Evolutionary conservation across 2,113 vertebrate species (phyloP), one percentile per base, ranked within the genome.

Genomic region (Rousettus leschenaultii): DNA sequence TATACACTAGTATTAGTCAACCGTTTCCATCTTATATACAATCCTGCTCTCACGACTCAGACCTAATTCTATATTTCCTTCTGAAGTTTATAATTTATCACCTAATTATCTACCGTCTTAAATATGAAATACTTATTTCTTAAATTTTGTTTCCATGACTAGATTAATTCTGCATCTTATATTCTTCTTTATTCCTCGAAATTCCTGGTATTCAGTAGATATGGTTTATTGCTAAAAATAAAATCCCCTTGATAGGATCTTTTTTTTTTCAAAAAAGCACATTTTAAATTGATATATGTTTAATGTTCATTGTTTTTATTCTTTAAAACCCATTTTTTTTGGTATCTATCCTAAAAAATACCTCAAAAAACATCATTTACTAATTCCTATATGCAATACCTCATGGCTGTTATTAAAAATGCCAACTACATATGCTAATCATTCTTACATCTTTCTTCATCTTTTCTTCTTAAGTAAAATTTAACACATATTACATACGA

Each of bases 271-370:
- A 80, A 66, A 61, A 78, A 61, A 65, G 35, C 89, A 26, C 51
- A 71, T 26, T 85, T 74, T 48, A 95, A 95, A 80, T 45, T 85
- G 7, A 35, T 8, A 28, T 33, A 10, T 68, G 22, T 38, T 79
- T 59, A 95, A 89, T 45, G 7, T 53, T 53, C 53, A 33, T 43
- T 70, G 8, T 30, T 80, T 93, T 78, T 55, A 80, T 85, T 90
- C 48, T 79, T 85, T 91, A 96, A 80, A 88, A 89, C 12, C 35
- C n/a, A 18, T 59, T 68, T 82, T 80, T 45, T 97, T 48, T 88
- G 21, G 21, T 33, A 33, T 84, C 33, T 84, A 85, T 30, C 26
- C 73, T 95, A 28, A 80, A 53, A 71, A 51, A 6, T 57, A 77
- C 6, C 18, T 80, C 1, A 53, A 78, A 57, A 96, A 83, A 78